These are phyloP conservation scores for Chlorops oryzae DNA, from an alignment of 1,140 invertebrate genomes.

Conservation along the genomic window DNA sequence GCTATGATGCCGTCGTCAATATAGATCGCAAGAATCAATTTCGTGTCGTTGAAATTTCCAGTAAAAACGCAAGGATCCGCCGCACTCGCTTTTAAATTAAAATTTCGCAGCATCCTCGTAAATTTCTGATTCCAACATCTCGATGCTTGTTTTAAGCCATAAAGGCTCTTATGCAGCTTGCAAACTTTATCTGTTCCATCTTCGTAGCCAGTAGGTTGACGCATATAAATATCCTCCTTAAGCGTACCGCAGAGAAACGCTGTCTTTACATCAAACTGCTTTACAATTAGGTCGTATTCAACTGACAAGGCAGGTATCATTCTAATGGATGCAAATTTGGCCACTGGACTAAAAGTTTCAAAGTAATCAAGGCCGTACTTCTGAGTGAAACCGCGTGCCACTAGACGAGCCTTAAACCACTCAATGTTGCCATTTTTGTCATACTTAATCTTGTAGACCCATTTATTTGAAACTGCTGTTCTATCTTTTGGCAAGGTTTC, in stretches of 20 bases:
- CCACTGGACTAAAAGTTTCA: slow-evolving; percentile 21
- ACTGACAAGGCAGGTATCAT: slow-evolving; percentile 19
- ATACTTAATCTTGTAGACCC: slow-evolving; percentile 36
- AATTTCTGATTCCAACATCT: slow-evolving; percentile 40
- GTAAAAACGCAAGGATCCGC: slow-evolving; percentile 46
- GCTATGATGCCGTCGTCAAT: slow-evolving; percentile 50
- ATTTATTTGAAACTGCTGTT: slow-evolving; percentile 15
- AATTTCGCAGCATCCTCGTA: slow-evolving; percentile 26
- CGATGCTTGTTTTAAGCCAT: slow-evolving; percentile 48
- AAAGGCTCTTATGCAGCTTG: slow-evolving; percentile 41
- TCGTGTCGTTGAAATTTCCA: slow-evolving; percentile 16
- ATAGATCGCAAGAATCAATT: slow-evolving; percentile 45
- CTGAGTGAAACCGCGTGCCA: slow-evolving; percentile 43
- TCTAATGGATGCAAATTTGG: slow-evolving; percentile 24
- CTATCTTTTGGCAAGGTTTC: slow-evolving; percentile 4
- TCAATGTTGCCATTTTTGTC: slow-evolving; percentile 17
- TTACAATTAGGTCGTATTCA: slow-evolving; percentile 3
- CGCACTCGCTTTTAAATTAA: slow-evolving; percentile 34
- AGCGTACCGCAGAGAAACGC: slow-evolving; percentile 43
- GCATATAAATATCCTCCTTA: slow-evolving; percentile 44
- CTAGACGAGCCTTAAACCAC: slow-evolving; percentile 40
- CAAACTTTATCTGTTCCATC: slow-evolving; percentile 24
- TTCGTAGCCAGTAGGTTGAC: slow-evolving; percentile 31
- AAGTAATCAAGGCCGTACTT: slow-evolving; percentile 29
- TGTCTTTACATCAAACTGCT: slow-evolving; percentile 37